These are phyloP conservation scores for Octopus sinensis DNA, from an alignment of 1,140 invertebrate species.

Conservation along the genomic window DNA sequence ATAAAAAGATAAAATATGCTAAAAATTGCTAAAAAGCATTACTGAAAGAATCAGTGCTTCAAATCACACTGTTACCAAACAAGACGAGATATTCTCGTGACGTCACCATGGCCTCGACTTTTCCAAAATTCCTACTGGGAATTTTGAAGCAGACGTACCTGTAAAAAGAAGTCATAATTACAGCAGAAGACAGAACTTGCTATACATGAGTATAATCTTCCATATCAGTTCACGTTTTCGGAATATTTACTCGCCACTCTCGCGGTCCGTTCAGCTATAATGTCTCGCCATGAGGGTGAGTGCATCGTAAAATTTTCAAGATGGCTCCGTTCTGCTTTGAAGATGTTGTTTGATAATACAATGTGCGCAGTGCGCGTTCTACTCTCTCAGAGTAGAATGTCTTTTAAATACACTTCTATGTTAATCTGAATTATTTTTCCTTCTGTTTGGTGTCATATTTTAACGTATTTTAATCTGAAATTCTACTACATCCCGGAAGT, in stretches of 20 bases:
- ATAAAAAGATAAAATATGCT: too few relatives aligned
- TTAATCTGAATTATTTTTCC: not conserved
- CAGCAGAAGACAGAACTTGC: constrained; percentile 8
- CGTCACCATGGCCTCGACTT: constrained; percentile 47
- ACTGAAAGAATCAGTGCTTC: not conserved
- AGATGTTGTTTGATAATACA: constrained; percentile 8
- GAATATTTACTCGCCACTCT: constrained; percentile 11
- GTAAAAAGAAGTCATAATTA: constrained; percentile 15
- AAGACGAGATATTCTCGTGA: constrained; percentile 28
- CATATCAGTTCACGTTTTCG: constrained; percentile 10
- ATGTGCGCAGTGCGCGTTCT: constrained; percentile 1
- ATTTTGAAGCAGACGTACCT: constrained; percentile 10
- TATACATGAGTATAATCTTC: constrained; percentile 15
- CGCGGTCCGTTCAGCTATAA: constrained; percentile 55
- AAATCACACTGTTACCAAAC: constrained; percentile 7
- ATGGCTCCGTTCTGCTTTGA: constrained; percentile 27
- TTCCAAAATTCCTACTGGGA: constrained; percentile 29
- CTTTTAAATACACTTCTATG: not conserved
- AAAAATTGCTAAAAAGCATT: too few relatives aligned
- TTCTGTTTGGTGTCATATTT: not conserved
- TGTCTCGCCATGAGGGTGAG: constrained; percentile 80
- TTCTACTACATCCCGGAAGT: not conserved
- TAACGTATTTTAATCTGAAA: not conserved
- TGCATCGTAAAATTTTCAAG: constrained; percentile 34
- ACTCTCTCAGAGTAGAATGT: not conserved